Conservation (phyloP, 2,113 vertebrate genomes). For the Podocnemis expansa region DNA sequence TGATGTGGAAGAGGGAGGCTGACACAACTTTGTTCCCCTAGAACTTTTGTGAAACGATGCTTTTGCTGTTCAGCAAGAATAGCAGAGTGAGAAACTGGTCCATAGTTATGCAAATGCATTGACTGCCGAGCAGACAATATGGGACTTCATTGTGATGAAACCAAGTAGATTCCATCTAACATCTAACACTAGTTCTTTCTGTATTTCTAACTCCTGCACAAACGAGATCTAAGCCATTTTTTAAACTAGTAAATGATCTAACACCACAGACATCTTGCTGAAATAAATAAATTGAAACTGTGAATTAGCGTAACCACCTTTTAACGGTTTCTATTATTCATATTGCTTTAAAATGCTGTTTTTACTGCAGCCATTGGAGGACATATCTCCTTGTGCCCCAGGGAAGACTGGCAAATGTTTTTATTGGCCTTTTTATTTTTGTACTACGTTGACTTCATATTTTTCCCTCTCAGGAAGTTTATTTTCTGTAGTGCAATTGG, state of each 20-base stretch:
- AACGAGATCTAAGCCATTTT: constrained; percentile 13
- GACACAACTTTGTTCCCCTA: background rate
- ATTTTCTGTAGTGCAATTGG: background rate
- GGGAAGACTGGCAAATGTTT: background rate
- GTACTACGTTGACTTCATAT: constrained; percentile 46
- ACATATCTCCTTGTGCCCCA: constrained; percentile 35
- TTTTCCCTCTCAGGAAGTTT: background rate
- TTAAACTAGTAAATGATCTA: constrained; percentile 62
- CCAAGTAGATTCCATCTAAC: background rate
- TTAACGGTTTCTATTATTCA: constrained; percentile 50
- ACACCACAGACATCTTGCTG: constrained; percentile 24
- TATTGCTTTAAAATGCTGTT: constrained; percentile 40
- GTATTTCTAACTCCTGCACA: background rate
- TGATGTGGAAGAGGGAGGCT: background rate
- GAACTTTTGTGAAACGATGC: background rate
- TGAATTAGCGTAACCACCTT: constrained; percentile 53
- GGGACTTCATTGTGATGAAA: background rate
- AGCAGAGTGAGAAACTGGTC: background rate
- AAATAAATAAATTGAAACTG: constrained; percentile 59
- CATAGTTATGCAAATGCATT: background rate
- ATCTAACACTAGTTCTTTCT: background rate
- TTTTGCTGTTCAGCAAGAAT: background rate
- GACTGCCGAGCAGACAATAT: background rate
- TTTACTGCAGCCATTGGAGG: constrained; percentile 38
- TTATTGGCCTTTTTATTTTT: constrained; percentile 40